phyloP scores from a whole-genome alignment of 1,140 invertebrate species.

The Drosophila melanogaster region DNA sequence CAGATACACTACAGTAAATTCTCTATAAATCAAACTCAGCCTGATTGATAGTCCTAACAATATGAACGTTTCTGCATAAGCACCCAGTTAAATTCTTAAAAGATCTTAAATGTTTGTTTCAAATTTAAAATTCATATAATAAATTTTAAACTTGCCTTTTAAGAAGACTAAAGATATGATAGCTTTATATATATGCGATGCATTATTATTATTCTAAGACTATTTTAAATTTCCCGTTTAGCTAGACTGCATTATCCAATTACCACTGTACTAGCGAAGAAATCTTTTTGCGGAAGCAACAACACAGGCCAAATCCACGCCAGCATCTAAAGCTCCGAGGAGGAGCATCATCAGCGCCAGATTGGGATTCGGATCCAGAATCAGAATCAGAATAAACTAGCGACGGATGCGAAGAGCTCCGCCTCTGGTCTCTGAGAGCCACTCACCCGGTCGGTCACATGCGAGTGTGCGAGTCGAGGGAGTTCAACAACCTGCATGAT shows the following conservation, averaged over 20 bases:
- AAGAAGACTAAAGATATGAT: too few species aligned
- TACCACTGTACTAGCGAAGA: conserved; percentile 23
- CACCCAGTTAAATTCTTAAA: too few species aligned
- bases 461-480: conserved; percentile 14
- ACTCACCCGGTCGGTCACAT: conserved; percentile 76
- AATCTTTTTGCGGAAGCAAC: conserved; percentile 61
- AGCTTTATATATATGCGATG: too few species aligned
- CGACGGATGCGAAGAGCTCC: conserved; percentile 17
- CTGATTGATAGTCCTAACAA: too few species aligned
- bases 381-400: conserved; percentile 31
- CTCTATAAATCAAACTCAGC: neutral
- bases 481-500: conserved; percentile 73
- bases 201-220: too few species aligned
- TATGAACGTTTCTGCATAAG: neutral
- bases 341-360: conserved; percentile 31
- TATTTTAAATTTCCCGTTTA: neutral
- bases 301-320: conserved; percentile 28
- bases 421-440: conserved; percentile 58
- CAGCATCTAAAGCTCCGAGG: conserved; percentile 24
- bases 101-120: too few species aligned
- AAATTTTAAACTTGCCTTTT: too few species aligned
- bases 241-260: neutral
- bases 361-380: conserved; percentile 54
- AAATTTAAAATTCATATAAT: too few species aligned
- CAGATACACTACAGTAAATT: conserved; percentile 1